A percentile compares a stretch with the other conserved stretches of the same genome.
These are phyloP conservation scores for Cochlearius cochlearius DNA, from an alignment of 2,113 vertebrate genomes.

Conservation along the genomic window DNA sequence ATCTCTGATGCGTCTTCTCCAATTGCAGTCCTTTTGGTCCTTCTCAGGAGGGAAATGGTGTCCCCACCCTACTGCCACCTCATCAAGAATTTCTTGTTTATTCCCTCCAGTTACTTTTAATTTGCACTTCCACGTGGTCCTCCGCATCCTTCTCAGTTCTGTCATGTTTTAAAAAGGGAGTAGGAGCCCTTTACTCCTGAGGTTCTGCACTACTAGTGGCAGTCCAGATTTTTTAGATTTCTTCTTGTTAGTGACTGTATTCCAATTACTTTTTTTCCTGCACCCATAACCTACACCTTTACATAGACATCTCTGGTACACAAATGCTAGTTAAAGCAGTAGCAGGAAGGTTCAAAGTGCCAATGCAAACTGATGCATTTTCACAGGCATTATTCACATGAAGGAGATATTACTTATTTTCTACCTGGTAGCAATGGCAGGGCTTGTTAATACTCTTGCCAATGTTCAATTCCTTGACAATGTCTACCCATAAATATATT, in stretches of 20 bases:
- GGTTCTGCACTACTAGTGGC: neutral
- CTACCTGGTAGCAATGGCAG: neutral
- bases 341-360: neutral
- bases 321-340: neutral
- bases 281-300: neutral
- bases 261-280: neutral
- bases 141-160: neutral
- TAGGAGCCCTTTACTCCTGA: neutral
- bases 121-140: neutral
- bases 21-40: neutral
- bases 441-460: neutral
- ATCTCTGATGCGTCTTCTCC: neutral
- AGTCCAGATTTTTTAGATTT: neutral
- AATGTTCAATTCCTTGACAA: neutral
- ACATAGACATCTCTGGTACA: neutral
- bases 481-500: neutral
- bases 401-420: neutral
- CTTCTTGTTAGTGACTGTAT: neutral
- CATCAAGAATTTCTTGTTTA: neutral
- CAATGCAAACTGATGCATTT: neutral
- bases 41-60: neutral
- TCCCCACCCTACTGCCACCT: too few relatives aligned
- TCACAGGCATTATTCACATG: neutral
- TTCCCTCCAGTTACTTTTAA: neutral
- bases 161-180: neutral